These are phyloP conservation scores for Aptenodytes forsteri DNA, from an alignment of 2,113 vertebrate species.

Conservation along the genomic window DNA sequence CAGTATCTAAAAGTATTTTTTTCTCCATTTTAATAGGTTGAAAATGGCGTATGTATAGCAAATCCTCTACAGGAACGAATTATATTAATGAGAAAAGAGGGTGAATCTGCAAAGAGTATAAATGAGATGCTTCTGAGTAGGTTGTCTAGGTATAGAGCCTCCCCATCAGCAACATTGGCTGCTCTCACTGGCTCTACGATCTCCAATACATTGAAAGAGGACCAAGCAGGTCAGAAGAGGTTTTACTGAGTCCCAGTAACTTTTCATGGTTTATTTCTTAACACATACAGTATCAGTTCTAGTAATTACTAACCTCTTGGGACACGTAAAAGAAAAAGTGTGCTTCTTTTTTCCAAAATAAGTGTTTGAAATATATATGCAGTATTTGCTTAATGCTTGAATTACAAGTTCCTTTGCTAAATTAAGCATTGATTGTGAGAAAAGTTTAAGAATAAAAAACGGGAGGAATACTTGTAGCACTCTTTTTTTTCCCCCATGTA, in stretches of 20 bases:
- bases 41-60: slow-evolving; percentile 86
- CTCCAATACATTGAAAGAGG: slow-evolving; percentile 96
- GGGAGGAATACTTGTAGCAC: not conserved
- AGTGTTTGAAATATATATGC: rapidly evolving
- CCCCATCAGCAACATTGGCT: slow-evolving; percentile 93
- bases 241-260: not conserved
- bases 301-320: not conserved
- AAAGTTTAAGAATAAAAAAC: not conserved
- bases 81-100: slow-evolving; percentile 94
- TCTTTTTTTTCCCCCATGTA: too few relatives aligned
- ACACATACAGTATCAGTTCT: not conserved
- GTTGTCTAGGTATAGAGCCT: slow-evolving; percentile 94
- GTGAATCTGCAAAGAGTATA: slow-evolving; percentile 97
- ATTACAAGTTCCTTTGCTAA: not conserved
- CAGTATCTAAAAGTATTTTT: not conserved
- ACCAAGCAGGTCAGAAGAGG: slow-evolving; percentile 87
- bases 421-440: not conserved
- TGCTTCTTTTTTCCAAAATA: not conserved
- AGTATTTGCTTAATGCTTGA: not conserved
- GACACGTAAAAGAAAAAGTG: rapidly evolving
- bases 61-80: slow-evolving; percentile 90
- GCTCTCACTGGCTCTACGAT: slow-evolving; percentile 96
- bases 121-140: slow-evolving; percentile 97
- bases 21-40: slow-evolving; percentile 72
- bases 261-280: not conserved